Percentiles rank a stretch among this genome's conserved stretches.
phyloP scores from a whole-genome alignment of 2,113 vertebrate species.

The Bubo blakistoni region DNA sequence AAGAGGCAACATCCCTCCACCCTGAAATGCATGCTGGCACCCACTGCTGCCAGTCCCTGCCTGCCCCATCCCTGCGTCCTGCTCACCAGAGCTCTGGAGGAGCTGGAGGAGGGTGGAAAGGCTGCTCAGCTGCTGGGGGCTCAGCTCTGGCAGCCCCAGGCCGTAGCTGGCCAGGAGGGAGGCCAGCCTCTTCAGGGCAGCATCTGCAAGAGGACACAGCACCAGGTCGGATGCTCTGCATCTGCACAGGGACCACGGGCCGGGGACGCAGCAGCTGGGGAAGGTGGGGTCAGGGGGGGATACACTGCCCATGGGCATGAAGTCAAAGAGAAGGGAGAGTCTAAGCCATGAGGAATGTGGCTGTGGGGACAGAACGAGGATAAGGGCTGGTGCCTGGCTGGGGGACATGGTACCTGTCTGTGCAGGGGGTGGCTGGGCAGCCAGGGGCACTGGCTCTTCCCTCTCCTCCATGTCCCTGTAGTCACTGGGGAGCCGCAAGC shows the following conservation, averaged over 20 bases:
- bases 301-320: background rate
- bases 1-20: background rate
- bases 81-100: conserved; percentile 73
- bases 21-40: rapidly evolving
- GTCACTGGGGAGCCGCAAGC: conserved; percentile 48
- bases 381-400: conserved; percentile 11
- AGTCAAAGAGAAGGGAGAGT: background rate
- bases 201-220: conserved; percentile 43
- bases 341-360: rapidly evolving
- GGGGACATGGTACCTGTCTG: background rate
- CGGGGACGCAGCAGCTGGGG: background rate
- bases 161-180: conserved; percentile 79
- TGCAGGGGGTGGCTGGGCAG: background rate
- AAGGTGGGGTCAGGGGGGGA: background rate
- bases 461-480: conserved; percentile 20
- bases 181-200: conserved; percentile 77
- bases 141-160: conserved; percentile 83
- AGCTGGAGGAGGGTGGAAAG: conserved; percentile 82
- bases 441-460: background rate
- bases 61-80: background rate
- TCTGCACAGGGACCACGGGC: rapidly evolving
- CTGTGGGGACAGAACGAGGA: background rate
- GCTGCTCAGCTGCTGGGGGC: conserved; percentile 84
- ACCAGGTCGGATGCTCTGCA: background rate
- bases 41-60: background rate